Percentiles rank a stretch among this genome's conserved stretches.
Conservation (phyloP, 2,113 vertebrate genomes). For the Crypturellus undulatus region DNA sequence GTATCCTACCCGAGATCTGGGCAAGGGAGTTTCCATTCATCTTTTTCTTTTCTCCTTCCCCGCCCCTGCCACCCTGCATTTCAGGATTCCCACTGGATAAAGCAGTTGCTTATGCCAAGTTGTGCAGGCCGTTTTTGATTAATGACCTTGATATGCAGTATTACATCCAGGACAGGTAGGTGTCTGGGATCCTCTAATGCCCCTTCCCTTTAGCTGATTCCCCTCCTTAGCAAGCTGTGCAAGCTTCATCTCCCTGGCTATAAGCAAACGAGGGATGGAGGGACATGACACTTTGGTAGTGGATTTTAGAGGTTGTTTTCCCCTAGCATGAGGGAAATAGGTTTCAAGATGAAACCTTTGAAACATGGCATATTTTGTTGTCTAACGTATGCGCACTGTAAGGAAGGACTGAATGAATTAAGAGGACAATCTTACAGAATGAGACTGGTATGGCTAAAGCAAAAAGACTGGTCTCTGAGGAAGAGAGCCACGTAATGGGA, state of each 20-base stretch:
- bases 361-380: neutral
- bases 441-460: neutral
- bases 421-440: neutral
- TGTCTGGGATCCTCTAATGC: neutral
- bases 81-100: constrained; percentile 97
- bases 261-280: neutral
- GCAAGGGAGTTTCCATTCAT: neutral
- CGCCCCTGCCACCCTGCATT: neutral
- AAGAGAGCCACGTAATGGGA: neutral
- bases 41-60: neutral
- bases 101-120: constrained; percentile 94
- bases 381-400: neutral
- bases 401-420: neutral
- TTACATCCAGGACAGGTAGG: constrained; percentile 97
- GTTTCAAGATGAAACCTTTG: neutral
- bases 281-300: neutral
- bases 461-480: neutral
- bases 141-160: constrained; percentile 99
- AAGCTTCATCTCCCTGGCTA: neutral
- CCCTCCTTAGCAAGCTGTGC: neutral
- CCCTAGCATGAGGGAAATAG: neutral
- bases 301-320: neutral
- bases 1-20: neutral
- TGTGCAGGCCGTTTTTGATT: constrained; percentile 94
- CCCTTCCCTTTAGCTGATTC: neutral